These are phyloP conservation scores for Sitodiplosis mosellana DNA, from an alignment of 1,140 invertebrate species.

Conservation along the genomic window DNA sequence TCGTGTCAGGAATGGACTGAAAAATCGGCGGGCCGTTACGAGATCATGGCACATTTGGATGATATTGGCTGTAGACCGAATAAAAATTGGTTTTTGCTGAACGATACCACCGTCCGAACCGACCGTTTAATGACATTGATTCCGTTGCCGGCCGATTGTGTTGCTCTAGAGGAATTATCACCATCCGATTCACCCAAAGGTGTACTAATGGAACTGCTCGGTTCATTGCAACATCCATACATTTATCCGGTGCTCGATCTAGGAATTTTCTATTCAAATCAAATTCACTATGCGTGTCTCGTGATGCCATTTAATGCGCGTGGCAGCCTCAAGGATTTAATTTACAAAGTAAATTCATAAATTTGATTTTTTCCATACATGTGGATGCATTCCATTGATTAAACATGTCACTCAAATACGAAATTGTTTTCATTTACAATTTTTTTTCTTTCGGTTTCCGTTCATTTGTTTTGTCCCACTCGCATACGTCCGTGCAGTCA, in stretches of 20 bases:
- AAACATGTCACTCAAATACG: not conserved
- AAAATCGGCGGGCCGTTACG: constrained; percentile 43
- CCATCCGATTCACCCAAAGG: constrained; percentile 27
- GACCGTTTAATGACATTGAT: constrained; percentile 67
- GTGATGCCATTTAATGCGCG: constrained; percentile 64
- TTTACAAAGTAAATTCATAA: constrained; percentile 49
- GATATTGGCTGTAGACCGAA: constrained; percentile 64
- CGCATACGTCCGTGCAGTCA: constrained; percentile 9
- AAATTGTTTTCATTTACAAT: not conserved
- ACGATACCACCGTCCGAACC: constrained; percentile 42
- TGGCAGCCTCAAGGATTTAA: constrained; percentile 75
- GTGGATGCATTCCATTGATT: not conserved
- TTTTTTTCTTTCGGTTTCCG: not conserved
- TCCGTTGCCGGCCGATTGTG: constrained; percentile 37
- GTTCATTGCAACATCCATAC: constrained; percentile 76
- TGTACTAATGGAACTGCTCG: constrained; percentile 60
- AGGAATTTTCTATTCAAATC: constrained; percentile 37
- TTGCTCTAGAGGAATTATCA: constrained; percentile 27
- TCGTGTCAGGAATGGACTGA: constrained; percentile 46
- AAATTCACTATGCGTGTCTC: constrained; percentile 40
- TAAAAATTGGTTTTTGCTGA: constrained; percentile 79
- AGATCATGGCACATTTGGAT: constrained; percentile 51
- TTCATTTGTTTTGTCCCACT: constrained; percentile 2
- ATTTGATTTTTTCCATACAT: constrained; percentile 2
- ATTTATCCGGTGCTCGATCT: constrained; percentile 76